Evolutionary conservation across 2,888 invertebrate species (phyloP).

Genomic region (Argynnis bischoffii): DNA sequence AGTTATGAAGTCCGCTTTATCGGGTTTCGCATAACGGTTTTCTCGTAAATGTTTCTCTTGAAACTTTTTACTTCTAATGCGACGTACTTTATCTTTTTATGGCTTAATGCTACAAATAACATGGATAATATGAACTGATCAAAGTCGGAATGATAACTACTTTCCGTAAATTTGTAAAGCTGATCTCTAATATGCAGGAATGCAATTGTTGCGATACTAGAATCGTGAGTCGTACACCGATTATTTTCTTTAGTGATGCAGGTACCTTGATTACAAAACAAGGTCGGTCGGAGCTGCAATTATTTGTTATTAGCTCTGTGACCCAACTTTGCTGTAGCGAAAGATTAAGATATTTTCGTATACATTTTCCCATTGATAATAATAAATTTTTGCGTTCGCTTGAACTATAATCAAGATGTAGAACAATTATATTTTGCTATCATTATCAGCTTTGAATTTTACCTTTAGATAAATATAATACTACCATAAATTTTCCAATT

Average conservation of each 20-base stretch:
- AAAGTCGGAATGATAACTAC: conserved; percentile 34
- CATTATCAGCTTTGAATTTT: conserved; percentile 41
- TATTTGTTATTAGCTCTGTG: conserved; percentile 37
- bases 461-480: conserved; percentile 26
- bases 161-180: conserved; percentile 23
- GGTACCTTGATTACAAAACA: conserved; percentile 58
- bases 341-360: not conserved
- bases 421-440: conserved; percentile 10
- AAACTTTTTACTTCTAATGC: conserved; percentile 9
- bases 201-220: conserved; percentile 37
- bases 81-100: conserved; percentile 12
- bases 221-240: conserved; percentile 47
- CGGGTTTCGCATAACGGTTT: conserved; percentile 22
- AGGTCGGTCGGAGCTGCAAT: conserved; percentile 44
- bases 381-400: conserved; percentile 38
- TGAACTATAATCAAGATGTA: not conserved
- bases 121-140: conserved; percentile 24
- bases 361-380: not conserved
- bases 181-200: conserved; percentile 29
- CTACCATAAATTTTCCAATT: conserved; percentile 4
- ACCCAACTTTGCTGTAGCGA: conserved; percentile 10
- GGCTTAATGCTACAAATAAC: conserved; percentile 2
- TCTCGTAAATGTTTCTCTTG: conserved; percentile 12
- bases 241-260: conserved; percentile 53
- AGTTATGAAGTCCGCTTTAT: conserved; percentile 10